Evolutionary conservation across 2,888 invertebrate genomes (phyloP).

Genomic region (Nycteola revayana): DNA sequence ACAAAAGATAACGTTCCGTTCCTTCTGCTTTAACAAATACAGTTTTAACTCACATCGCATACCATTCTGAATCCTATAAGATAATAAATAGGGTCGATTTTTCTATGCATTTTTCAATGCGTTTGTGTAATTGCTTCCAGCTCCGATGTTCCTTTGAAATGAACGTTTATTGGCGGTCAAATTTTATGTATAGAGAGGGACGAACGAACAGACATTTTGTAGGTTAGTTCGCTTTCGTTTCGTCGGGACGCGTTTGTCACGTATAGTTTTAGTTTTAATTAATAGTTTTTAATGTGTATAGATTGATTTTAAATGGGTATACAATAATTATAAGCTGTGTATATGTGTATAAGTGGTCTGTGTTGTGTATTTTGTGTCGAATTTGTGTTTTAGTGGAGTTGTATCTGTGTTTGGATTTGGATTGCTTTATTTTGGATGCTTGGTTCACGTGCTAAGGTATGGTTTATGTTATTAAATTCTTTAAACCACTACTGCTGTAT

Average conservation of each 20-base stretch:
- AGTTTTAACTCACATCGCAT: slow-evolving; percentile 3
- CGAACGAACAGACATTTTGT: slow-evolving; percentile 53
- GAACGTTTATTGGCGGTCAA: slow-evolving; percentile 66
- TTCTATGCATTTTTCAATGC: slow-evolving; percentile 22
- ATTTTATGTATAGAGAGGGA: slow-evolving; percentile 53
- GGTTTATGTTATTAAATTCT: too few species aligned
- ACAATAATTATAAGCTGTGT: slow-evolving; percentile 11
- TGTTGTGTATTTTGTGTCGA: slow-evolving; percentile 2
- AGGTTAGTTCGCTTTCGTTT: slow-evolving; percentile 67
- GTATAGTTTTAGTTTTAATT: slow-evolving; percentile 26
- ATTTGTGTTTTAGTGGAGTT: slow-evolving; percentile 3
- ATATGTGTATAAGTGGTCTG: slow-evolving; percentile 10
- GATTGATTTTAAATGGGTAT: slow-evolving; percentile 22
- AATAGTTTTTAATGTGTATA: slow-evolving; percentile 18
- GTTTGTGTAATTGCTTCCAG: slow-evolving; percentile 40
- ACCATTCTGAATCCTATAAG: slow-evolving; percentile 9
- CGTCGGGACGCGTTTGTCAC: slow-evolving; percentile 44
- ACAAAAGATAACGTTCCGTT: slow-evolving; percentile 67
- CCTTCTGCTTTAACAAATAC: slow-evolving; percentile 36
- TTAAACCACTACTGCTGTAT: too few species aligned
- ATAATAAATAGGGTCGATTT: slow-evolving; percentile 35
- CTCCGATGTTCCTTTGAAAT: slow-evolving; percentile 58
- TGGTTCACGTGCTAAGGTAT: neutral
- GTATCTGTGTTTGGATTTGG: slow-evolving; percentile 19
- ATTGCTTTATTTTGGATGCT: slow-evolving; percentile 21